Percentiles rank a stretch among this genome's conserved stretches.
Conservation (phyloP, 2,797 vertebrate genomes). For the Potorous gilbertii region DNA sequence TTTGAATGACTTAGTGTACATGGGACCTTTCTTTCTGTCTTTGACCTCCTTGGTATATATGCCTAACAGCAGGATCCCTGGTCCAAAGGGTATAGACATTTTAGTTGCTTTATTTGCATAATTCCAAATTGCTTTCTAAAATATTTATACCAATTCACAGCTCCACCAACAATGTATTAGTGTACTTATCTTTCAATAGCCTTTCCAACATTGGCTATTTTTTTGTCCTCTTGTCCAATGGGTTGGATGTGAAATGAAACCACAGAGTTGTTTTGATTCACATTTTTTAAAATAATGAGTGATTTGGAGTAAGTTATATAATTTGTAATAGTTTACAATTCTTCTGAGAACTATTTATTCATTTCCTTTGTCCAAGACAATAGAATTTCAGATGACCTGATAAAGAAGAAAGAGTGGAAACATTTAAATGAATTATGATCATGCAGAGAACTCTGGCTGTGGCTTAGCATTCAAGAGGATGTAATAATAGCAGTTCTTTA, state of each 20-base stretch:
- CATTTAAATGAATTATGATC: background rate
- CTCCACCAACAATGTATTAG: background rate
- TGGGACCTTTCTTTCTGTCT: background rate
- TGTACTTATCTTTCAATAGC: background rate
- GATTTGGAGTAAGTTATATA: background rate
- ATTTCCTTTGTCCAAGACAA: background rate
- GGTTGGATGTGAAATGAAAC: background rate
- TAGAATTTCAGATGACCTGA: background rate
- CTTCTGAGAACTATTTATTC: background rate
- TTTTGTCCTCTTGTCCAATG: background rate
- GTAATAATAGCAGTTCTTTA: background rate
- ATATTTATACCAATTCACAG: background rate
- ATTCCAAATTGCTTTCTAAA: background rate
- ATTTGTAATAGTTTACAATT: background rate
- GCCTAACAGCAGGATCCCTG: background rate
- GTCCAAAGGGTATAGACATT: background rate
- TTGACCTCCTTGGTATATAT: background rate
- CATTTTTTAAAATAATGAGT: background rate
- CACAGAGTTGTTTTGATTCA: background rate
- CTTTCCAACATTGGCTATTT: background rate
- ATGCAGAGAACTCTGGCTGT: background rate
- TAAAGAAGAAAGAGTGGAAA: background rate
- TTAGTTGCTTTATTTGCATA: background rate
- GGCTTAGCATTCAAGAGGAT: background rate
- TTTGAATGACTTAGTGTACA: background rate